These are phyloP conservation scores for Pangasius macronema DNA, from an alignment of 2,797 vertebrate species.

Conservation along the genomic window DNA sequence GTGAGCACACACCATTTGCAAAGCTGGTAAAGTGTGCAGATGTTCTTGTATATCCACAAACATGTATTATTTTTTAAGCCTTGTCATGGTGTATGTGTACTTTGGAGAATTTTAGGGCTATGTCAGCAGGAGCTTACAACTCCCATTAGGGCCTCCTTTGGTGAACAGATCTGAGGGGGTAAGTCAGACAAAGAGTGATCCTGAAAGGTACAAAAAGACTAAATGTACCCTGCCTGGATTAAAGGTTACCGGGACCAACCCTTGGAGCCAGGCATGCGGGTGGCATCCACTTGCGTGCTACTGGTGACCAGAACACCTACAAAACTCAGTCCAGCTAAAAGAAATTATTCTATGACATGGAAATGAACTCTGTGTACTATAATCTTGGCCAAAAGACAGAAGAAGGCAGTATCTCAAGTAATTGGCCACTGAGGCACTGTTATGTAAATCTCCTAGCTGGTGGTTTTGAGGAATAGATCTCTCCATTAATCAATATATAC, in stretches of 20 bases:
- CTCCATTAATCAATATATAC: constrained; percentile 29
- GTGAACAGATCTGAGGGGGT: neutral
- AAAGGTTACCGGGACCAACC: neutral
- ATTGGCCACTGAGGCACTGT: constrained; percentile 27
- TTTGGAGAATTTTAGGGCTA: neutral
- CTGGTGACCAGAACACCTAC: neutral
- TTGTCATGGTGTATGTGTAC: neutral
- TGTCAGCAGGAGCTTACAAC: neutral
- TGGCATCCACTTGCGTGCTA: neutral
- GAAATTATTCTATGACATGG: too few relatives aligned
- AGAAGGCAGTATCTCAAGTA: constrained; percentile 12
- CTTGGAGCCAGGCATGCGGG: neutral
- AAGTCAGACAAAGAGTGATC: neutral
- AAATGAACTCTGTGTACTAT: neutral
- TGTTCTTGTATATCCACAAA: neutral
- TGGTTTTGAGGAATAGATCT: constrained; percentile 15
- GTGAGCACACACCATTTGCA: neutral
- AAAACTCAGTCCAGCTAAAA: neutral
- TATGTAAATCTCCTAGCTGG: constrained; percentile 9
- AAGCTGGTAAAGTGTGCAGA: neutral
- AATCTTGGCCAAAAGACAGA: neutral
- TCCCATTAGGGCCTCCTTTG: neutral
- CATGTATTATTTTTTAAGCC: neutral
- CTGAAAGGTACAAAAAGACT: neutral
- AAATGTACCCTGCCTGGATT: neutral